phyloP scores from a whole-genome alignment of 2,888 invertebrate genomes.

The Sinopyrophorus schimmeli region DNA sequence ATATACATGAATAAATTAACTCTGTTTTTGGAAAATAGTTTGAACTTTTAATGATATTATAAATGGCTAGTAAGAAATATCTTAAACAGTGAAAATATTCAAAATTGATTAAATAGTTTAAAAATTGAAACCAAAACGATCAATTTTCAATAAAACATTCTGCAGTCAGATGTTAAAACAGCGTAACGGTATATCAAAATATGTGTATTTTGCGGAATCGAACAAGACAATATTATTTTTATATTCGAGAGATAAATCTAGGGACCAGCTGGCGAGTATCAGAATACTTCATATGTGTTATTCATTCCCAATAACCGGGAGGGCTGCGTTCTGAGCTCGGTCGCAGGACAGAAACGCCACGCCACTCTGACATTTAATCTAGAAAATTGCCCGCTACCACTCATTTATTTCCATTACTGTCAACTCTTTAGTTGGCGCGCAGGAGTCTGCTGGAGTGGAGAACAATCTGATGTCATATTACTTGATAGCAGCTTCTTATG shows the following conservation, averaged over 20 bases:
- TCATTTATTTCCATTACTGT: slow-evolving; percentile 68
- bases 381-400: slow-evolving; percentile 65
- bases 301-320: slow-evolving; percentile 52
- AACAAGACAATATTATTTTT: slow-evolving; percentile 57
- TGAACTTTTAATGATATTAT: too few relatives aligned
- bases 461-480: slow-evolving; percentile 55
- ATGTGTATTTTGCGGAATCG: slow-evolving; percentile 47
- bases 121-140: neutral
- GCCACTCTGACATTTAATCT: slow-evolving; percentile 66
- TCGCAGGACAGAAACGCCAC: slow-evolving; percentile 48
- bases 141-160: slow-evolving; percentile 16
- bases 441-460: slow-evolving; percentile 35
- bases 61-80: too few relatives aligned
- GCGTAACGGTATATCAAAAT: slow-evolving; percentile 24
- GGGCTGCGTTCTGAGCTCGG: slow-evolving; percentile 46
- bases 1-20: too few relatives aligned
- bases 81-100: too few relatives aligned
- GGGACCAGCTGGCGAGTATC: slow-evolving; percentile 54
- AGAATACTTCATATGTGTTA: slow-evolving; percentile 53
- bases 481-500: slow-evolving; percentile 46
- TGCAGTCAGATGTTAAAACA: slow-evolving; percentile 8
- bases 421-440: slow-evolving; percentile 57
- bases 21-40: too few relatives aligned
- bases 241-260: slow-evolving; percentile 55
- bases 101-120: too few relatives aligned